These are phyloP conservation scores for Serinus canaria DNA, from an alignment of 2,113 vertebrate species.

Conservation along the genomic window DNA sequence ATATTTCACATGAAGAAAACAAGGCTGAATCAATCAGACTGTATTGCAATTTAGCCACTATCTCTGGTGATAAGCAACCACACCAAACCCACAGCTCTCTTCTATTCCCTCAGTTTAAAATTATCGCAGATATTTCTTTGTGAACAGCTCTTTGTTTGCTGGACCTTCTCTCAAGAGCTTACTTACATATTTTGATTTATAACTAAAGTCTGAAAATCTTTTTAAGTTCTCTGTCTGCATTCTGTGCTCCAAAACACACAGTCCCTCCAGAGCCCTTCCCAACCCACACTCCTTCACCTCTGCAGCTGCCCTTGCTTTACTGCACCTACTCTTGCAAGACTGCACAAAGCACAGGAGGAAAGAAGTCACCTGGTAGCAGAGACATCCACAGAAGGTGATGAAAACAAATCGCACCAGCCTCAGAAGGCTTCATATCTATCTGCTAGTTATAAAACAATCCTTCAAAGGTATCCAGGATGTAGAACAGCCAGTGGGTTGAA, in stretches of 20 bases:
- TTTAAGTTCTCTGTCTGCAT: background rate
- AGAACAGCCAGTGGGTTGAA: background rate
- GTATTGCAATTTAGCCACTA: background rate
- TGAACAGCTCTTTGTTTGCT: background rate
- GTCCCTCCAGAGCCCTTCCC: background rate
- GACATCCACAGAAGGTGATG: background rate
- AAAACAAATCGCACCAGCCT: background rate
- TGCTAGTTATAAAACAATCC: background rate
- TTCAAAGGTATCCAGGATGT: background rate
- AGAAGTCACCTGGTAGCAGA: background rate
- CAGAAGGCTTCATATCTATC: background rate
- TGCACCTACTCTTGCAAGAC: background rate
- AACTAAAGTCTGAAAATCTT: background rate
- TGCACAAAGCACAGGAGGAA: background rate
- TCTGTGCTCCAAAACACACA: background rate
- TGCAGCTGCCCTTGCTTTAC: background rate
- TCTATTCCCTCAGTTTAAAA: background rate
- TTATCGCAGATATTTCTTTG: background rate
- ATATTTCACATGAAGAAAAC: background rate
- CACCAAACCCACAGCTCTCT: background rate
- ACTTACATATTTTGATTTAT: background rate
- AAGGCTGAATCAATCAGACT: background rate
- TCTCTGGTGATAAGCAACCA: background rate
- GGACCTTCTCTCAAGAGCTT: background rate
- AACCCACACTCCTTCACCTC: rapidly evolving